phyloP scores from a whole-genome alignment of 2,888 invertebrate genomes.

The Epirrita christyi region DNA sequence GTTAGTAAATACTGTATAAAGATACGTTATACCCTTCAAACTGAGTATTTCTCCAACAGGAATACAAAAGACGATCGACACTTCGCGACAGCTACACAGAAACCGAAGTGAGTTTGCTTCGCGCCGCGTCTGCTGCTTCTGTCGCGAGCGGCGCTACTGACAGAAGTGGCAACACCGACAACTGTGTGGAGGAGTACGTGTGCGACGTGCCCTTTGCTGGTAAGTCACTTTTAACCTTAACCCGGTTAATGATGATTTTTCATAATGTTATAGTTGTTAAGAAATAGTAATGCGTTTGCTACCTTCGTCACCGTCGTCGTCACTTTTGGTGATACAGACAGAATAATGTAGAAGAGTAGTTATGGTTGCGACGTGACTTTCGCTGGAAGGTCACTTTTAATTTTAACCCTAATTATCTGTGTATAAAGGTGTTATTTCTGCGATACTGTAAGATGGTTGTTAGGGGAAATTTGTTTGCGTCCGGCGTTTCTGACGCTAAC shows the following conservation, averaged over 20 bases:
- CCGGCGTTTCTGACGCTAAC: background rate
- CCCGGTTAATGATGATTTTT: background rate
- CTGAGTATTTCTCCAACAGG: slow-evolving; percentile 75
- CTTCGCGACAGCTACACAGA: slow-evolving; percentile 93
- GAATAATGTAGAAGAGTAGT: no score
- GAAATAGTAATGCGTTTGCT: no score
- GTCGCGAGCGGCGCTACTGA: slow-evolving; percentile 90
- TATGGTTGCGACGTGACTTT: no score
- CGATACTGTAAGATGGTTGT: background rate
- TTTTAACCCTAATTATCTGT: no score
- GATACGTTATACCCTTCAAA: no score
- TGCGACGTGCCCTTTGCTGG: slow-evolving; percentile 95
- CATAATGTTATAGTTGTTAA: background rate
- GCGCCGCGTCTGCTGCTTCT: slow-evolving; percentile 92
- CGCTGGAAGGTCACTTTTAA: no score
- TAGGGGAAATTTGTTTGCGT: background rate
- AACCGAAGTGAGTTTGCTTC: slow-evolving; percentile 90
- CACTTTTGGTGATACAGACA: no score
- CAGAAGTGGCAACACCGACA: slow-evolving; percentile 93
- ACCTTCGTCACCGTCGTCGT: no score
- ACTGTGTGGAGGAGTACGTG: slow-evolving; percentile 93
- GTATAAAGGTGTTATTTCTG: background rate
- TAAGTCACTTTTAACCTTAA: slow-evolving; percentile 64
- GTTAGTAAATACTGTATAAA: no score
- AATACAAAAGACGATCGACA: slow-evolving; percentile 91